Conservation (phyloP, 2,888 invertebrate species). For the Conus canariensis region DNA sequence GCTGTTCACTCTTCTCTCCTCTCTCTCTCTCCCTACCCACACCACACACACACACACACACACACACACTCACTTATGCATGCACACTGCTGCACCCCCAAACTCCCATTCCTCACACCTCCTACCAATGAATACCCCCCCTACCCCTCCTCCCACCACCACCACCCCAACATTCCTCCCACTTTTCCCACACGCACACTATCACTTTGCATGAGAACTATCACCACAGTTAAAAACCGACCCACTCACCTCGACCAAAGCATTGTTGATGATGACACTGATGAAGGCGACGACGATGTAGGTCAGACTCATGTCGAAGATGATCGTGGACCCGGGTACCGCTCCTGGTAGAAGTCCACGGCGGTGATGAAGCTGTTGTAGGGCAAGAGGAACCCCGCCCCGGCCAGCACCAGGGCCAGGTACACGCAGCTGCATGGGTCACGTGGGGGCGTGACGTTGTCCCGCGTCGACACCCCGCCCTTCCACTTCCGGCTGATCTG, state of each 20-base stretch:
- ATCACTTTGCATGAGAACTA: no score
- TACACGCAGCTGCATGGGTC: constrained; percentile 85
- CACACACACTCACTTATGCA: no score
- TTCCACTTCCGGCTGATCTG: constrained; percentile 42
- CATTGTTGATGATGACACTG: constrained; percentile 91
- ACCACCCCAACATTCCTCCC: no score
- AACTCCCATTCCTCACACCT: no score
- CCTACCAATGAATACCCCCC: no score
- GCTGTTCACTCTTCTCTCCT: no score
- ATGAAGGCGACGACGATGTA: constrained; percentile 94
- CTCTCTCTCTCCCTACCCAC: no score
- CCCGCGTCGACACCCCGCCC: constrained; percentile 34
- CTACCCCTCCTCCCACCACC: no score
- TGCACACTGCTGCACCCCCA: no score
- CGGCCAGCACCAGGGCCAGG: constrained; percentile 88
- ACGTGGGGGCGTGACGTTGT: constrained; percentile 50
- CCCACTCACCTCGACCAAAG: constrained; percentile 84
- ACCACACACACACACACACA: no score
- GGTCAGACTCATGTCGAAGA: constrained; percentile 94
- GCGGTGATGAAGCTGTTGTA: constrained; percentile 97
- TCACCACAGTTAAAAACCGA: no score
- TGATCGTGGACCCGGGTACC: constrained; percentile 88
- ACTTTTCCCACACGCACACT: no score
- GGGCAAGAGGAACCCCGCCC: constrained; percentile 92
- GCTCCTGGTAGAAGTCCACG: constrained; percentile 90